Conservation (phyloP, 2,888 invertebrate species). For the Callinectes sapidus region DNA sequence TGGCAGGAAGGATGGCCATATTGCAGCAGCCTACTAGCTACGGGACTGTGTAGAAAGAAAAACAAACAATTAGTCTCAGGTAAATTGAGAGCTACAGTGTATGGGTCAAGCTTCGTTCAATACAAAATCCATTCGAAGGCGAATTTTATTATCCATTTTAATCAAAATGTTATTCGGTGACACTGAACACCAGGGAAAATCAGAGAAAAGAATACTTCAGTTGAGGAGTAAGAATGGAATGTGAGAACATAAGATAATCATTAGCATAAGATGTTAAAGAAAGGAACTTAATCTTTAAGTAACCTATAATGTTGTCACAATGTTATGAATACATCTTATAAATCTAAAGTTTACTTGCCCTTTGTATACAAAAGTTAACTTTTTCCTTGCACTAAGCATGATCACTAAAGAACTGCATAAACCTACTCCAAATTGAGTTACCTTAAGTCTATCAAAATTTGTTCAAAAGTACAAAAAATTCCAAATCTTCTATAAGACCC, state of each 20-base stretch:
- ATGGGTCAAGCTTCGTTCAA: slow-evolving; percentile 62
- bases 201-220: slow-evolving; percentile 51
- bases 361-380: slow-evolving; percentile 49
- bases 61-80: slow-evolving; percentile 65
- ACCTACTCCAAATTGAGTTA: slow-evolving; percentile 1
- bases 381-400: slow-evolving; percentile 2
- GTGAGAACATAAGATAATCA: slow-evolving; percentile 59
- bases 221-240: slow-evolving; percentile 61
- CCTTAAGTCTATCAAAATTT: slow-evolving; percentile 25
- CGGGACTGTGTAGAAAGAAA: slow-evolving; percentile 69
- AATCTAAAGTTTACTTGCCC: slow-evolving; percentile 63
- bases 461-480: slow-evolving; percentile 26
- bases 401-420: slow-evolving; percentile 14
- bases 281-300: slow-evolving; percentile 38
- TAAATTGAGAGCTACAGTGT: slow-evolving; percentile 54
- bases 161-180: slow-evolving; percentile 58
- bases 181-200: slow-evolving; percentile 53
- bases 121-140: slow-evolving; percentile 56
- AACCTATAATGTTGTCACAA: slow-evolving; percentile 39
- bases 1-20: slow-evolving; percentile 66
- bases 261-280: slow-evolving; percentile 43
- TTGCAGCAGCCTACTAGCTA: slow-evolving; percentile 70
- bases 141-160: slow-evolving; percentile 54
- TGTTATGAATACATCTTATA: slow-evolving; percentile 35
- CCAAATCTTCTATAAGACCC: slow-evolving; percentile 1